A percentile compares a stretch with the other conserved stretches of the same genome.
Evolutionary conservation across 2,888 invertebrate genomes (phyloP).

Genomic region (Sarcophaga variegata): DNA sequence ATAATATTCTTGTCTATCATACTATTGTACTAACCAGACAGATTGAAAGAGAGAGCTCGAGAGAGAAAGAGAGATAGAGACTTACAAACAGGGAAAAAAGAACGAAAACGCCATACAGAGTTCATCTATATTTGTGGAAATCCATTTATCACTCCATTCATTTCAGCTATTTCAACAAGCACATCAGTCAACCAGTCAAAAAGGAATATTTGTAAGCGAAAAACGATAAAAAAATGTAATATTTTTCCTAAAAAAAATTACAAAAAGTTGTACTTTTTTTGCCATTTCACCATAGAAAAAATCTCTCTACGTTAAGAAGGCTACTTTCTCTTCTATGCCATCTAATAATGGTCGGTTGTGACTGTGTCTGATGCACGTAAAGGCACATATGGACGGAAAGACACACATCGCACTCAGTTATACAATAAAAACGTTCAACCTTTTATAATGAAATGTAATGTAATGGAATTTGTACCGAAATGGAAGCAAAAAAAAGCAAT

Average conservation of each 20-base stretch:
- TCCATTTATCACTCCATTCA: conserved; percentile 56
- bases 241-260: background rate
- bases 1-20: conserved; percentile 9
- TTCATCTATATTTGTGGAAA: conserved; percentile 44
- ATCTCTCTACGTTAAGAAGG: conserved; percentile 41
- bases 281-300: conserved; percentile 28
- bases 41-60: no score
- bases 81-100: no score
- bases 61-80: background rate
- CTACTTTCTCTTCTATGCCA: conserved; percentile 45
- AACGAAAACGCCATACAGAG: conserved; percentile 25
- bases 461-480: no score
- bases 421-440: no score
- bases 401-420: background rate
- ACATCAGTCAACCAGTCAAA: background rate
- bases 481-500: background rate
- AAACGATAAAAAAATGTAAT: conserved; percentile 1
- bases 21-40: conserved; percentile 32
- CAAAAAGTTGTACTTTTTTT: background rate
- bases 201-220: conserved; percentile 36
- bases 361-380: conserved; percentile 21
- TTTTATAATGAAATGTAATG: no score
- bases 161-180: background rate
- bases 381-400: background rate
- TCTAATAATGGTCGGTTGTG: conserved; percentile 15